Evolutionary conservation across 2,797 vertebrate genomes (phyloP).

Genomic region (Buphagus erythrorhynchus): DNA sequence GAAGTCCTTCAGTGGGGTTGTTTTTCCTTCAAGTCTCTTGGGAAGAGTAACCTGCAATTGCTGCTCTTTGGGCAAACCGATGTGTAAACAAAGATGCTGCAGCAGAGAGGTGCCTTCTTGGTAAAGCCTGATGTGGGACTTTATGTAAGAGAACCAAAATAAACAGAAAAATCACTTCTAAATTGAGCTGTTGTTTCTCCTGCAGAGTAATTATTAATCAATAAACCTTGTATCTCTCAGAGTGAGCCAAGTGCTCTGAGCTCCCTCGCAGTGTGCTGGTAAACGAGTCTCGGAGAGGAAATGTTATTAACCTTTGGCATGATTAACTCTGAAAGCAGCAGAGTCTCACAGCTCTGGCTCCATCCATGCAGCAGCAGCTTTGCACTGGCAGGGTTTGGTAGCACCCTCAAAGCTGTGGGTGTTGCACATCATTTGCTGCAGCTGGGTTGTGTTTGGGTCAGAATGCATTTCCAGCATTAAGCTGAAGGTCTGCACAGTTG

Average conservation of each 20-base stretch:
- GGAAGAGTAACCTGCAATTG: background rate
- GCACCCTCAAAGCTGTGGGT: background rate
- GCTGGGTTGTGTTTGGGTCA: background rate
- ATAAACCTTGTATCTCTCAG: background rate
- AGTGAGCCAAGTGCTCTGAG: background rate
- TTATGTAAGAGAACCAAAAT: background rate
- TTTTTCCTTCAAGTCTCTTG: background rate
- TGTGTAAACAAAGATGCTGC: background rate
- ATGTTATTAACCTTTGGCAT: background rate
- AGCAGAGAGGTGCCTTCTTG: background rate
- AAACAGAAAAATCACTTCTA: background rate
- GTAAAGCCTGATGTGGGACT: background rate
- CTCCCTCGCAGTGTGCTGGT: background rate
- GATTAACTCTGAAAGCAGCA: background rate
- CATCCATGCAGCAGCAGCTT: background rate
- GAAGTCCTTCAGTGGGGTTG: background rate
- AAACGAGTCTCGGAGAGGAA: background rate
- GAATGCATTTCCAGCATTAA: accelerated
- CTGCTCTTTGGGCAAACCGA: background rate
- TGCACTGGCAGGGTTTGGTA: background rate
- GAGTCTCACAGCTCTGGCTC: background rate
- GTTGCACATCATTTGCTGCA: accelerated
- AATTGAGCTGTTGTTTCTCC: background rate
- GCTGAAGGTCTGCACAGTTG: background rate
- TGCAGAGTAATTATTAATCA: conserved; percentile 26